phyloP scores from a whole-genome alignment of 2,888 invertebrate species.

The Drosophila buzzatii region DNA sequence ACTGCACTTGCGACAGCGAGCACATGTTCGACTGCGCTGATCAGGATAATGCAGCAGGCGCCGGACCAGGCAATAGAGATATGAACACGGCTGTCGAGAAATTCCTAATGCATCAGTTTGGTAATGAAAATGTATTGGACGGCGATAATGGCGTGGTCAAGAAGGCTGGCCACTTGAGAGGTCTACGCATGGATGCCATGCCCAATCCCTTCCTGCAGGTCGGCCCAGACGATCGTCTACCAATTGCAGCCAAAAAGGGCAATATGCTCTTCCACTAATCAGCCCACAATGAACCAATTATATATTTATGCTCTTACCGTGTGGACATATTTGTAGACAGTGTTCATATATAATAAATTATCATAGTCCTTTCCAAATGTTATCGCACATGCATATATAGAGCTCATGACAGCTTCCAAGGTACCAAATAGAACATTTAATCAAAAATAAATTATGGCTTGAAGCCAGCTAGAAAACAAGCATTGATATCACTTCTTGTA shows the following conservation, averaged over 20 bases:
- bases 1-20: conserved; percentile 99
- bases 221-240: conserved; percentile 91
- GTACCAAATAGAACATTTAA: conserved; percentile 48
- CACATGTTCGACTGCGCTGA: conserved; percentile 97
- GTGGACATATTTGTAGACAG: conserved; percentile 22
- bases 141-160: conserved; percentile 91
- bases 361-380: conserved; percentile 53
- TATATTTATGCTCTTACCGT: conserved; percentile 17
- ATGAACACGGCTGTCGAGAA: conserved; percentile 88
- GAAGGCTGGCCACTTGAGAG: conserved; percentile 67
- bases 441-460: conserved; percentile 64
- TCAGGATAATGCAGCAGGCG: conserved; percentile 72
- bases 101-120: conserved; percentile 87
- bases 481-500: conserved; percentile 23
- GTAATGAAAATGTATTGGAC: conserved; percentile 84
- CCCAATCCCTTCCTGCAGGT: conserved; percentile 92
- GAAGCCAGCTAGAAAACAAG: conserved; percentile 46
- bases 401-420: conserved; percentile 39
- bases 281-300: neutral
- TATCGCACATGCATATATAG: conserved; percentile 38
- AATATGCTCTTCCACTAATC: conserved; percentile 86
- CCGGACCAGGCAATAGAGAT: conserved; percentile 70
- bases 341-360: conserved; percentile 53
- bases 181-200: conserved; percentile 87
- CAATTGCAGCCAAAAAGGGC: conserved; percentile 97